Percentiles rank a stretch among this genome's conserved stretches.
Evolutionary conservation across 2,113 vertebrate genomes (phyloP).

Genomic region (Nyctibius bracteatus): DNA sequence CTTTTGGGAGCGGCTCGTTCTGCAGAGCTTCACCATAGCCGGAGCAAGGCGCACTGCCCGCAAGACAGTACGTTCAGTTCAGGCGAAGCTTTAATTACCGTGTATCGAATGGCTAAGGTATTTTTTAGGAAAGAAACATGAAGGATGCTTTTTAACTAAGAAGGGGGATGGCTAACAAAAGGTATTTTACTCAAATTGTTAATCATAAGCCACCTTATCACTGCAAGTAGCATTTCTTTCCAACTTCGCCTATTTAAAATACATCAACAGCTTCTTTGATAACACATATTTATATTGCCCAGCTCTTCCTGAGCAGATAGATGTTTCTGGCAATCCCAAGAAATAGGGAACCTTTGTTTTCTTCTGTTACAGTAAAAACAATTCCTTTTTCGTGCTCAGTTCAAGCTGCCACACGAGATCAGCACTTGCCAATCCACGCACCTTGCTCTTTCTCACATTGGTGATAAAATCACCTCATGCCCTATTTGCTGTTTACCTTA

Average conservation of each 20-base stretch:
- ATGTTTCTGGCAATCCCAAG: neutral
- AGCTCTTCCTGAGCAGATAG: fast-evolving
- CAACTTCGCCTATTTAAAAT: neutral
- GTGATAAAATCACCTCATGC: neutral
- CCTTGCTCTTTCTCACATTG: fast-evolving
- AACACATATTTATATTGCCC: fast-evolving
- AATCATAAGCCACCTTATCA: neutral
- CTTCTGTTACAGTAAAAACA: neutral
- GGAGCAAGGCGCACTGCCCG: fast-evolving
- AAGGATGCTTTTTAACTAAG: neutral
- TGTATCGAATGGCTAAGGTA: neutral
- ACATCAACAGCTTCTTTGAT: neutral
- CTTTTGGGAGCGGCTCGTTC: neutral
- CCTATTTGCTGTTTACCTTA: neutral
- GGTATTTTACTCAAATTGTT: neutral
- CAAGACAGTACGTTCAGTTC: neutral
- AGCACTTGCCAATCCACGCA: neutral
- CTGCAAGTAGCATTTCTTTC: neutral
- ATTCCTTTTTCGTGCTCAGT: too few relatives aligned
- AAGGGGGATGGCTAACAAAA: neutral
- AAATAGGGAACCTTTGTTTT: neutral
- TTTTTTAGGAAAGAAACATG: neutral
- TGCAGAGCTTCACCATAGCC: neutral
- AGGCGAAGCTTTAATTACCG: neutral
- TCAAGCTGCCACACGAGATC: neutral